Evolutionary conservation across 2,797 vertebrate genomes (phyloP).

Genomic region (Capromys pilorides): DNA sequence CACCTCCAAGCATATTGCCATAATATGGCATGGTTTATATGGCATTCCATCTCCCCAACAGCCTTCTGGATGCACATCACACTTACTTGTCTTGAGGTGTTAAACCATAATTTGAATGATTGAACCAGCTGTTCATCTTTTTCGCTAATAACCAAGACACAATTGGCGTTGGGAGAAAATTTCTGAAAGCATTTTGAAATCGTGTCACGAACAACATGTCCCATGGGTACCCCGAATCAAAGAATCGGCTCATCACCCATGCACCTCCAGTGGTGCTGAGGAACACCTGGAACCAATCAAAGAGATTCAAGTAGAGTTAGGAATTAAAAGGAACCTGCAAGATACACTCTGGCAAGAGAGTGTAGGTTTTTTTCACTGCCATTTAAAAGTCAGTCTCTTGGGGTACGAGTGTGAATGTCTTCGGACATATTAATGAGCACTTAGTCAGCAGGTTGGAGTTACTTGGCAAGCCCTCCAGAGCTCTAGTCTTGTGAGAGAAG

Average conservation of each 20-base stretch:
- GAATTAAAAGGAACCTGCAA: neutral
- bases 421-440: neutral
- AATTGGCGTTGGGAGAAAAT: conserved; percentile 83
- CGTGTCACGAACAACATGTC: conserved; percentile 88
- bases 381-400: neutral
- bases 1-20: neutral
- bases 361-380: neutral
- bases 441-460: neutral
- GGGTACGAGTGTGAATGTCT: neutral
- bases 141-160: conserved; percentile 81
- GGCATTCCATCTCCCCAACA: neutral
- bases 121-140: conserved; percentile 85
- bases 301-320: neutral
- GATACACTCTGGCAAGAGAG: neutral
- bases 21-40: neutral
- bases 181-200: conserved; percentile 80
- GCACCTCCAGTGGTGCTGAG: conserved; percentile 89
- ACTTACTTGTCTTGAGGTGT: conserved; percentile 89
- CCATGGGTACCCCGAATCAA: conserved; percentile 87
- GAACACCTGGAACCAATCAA: conserved; percentile 87
- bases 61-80: neutral
- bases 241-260: conserved; percentile 89
- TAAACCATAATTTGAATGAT: conserved; percentile 91
- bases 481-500: neutral
- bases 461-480: neutral